Percentiles rank a stretch among this genome's conserved stretches.
These are phyloP conservation scores for Aratinga solstitialis DNA, from an alignment of 2,797 vertebrate species.

Conservation along the genomic window DNA sequence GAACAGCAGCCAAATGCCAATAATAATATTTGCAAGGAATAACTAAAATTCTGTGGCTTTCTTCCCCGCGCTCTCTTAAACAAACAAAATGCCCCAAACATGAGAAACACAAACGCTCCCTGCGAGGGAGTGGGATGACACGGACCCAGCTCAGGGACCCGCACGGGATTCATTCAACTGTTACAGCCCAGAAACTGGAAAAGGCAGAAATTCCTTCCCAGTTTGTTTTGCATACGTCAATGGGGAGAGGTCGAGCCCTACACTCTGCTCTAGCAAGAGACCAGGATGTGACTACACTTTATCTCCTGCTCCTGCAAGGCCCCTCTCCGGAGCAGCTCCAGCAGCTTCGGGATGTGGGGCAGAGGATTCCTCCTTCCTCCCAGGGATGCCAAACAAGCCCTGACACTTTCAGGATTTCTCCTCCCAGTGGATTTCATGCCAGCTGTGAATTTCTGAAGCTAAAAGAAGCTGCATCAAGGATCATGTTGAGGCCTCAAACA, in stretches of 20 bases:
- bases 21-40: conserved; percentile 66
- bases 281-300: background rate
- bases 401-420: too few species aligned
- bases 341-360: background rate
- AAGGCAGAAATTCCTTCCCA: background rate
- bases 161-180: background rate
- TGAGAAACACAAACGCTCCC: background rate
- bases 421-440: background rate
- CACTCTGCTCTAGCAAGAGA: background rate
- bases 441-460: background rate
- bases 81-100: conserved; percentile 54
- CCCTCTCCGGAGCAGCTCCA: background rate
- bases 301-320: background rate
- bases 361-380: background rate
- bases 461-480: background rate
- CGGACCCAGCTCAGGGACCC: background rate
- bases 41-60: conserved; percentile 66
- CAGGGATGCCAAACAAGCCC: background rate
- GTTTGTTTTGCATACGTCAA: background rate
- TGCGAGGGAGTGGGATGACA: background rate
- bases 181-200: background rate
- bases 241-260: background rate
- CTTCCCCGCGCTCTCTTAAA: conserved; percentile 35
- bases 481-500: fast-evolving
- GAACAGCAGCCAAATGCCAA: conserved; percentile 25